Evolutionary conservation across 2,888 invertebrate genomes (phyloP).

Genomic region (Tribolium freemani): DNA sequence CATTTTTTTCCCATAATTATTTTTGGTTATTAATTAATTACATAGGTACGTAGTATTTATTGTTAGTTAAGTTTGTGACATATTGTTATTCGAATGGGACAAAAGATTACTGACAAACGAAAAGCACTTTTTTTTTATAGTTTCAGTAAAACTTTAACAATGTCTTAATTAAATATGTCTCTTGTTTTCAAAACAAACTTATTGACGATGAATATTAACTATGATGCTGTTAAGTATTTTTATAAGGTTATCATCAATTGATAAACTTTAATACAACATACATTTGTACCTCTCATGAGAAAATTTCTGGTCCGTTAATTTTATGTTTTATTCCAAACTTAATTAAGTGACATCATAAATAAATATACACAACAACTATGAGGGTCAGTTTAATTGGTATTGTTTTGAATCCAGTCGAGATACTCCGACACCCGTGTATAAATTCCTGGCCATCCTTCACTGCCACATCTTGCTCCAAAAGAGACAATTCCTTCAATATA

Average conservation of each 20-base stretch:
- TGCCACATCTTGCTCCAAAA: slow-evolving; percentile 70
- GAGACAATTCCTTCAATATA: slow-evolving; percentile 77
- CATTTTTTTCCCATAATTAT: too few relatives aligned
- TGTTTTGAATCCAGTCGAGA: slow-evolving; percentile 74
- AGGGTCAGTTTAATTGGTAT: slow-evolving; percentile 47
- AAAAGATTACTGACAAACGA: too few relatives aligned
- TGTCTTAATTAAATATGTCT: neutral
- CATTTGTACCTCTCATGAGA: neutral
- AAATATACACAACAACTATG: neutral
- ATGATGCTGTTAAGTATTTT: neutral
- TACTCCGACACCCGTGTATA: slow-evolving; percentile 65
- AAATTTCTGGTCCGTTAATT: neutral
- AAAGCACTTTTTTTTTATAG: too few relatives aligned
- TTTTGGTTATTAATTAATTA: too few relatives aligned
- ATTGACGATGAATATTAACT: neutral
- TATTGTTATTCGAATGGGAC: too few relatives aligned
- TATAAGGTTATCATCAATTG: neutral
- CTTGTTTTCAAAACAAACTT: neutral
- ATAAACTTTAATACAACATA: neutral
- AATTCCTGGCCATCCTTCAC: slow-evolving; percentile 60
- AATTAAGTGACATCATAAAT: neutral
- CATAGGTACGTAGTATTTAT: too few relatives aligned
- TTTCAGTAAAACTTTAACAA: too few relatives aligned
- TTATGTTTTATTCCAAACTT: neutral
- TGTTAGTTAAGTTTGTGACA: too few relatives aligned